phyloP scores from a whole-genome alignment of 2,797 vertebrate species.

The Hapalemur alaotrensis region DNA sequence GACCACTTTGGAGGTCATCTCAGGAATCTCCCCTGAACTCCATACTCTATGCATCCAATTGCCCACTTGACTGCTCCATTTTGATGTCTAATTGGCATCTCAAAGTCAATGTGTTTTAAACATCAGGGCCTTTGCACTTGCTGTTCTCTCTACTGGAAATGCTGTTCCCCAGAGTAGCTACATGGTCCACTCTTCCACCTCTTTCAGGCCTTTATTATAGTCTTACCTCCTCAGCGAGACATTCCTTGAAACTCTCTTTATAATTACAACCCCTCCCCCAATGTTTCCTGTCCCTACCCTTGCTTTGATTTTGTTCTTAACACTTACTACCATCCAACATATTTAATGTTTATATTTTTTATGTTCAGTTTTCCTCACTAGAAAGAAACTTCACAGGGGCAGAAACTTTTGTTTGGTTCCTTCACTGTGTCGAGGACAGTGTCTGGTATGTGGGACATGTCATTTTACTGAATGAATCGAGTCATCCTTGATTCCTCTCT shows the following conservation, averaged over 20 bases:
- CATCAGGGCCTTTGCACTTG: background rate
- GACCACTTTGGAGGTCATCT: background rate
- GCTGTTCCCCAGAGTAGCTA: background rate
- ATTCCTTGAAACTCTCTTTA: background rate
- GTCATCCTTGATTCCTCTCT: background rate
- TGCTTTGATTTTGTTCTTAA: background rate
- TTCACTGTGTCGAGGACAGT: background rate
- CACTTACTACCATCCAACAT: no score
- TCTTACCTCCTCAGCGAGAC: background rate
- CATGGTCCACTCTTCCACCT: background rate
- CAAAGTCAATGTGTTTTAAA: background rate
- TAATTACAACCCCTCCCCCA: no score
- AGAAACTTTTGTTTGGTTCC: background rate
- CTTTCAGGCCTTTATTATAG: background rate
- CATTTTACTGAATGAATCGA: background rate
- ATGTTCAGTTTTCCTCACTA: background rate
- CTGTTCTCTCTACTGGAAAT: background rate
- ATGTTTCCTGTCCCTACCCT: background rate
- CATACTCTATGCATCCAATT: background rate
- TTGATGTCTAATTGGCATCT: background rate
- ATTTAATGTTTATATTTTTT: background rate
- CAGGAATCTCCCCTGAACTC: background rate
- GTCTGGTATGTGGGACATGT: background rate
- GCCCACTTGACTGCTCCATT: background rate
- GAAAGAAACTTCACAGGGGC: background rate